phyloP scores from a whole-genome alignment of 1,140 invertebrate genomes.

The Adelges cooleyi region DNA sequence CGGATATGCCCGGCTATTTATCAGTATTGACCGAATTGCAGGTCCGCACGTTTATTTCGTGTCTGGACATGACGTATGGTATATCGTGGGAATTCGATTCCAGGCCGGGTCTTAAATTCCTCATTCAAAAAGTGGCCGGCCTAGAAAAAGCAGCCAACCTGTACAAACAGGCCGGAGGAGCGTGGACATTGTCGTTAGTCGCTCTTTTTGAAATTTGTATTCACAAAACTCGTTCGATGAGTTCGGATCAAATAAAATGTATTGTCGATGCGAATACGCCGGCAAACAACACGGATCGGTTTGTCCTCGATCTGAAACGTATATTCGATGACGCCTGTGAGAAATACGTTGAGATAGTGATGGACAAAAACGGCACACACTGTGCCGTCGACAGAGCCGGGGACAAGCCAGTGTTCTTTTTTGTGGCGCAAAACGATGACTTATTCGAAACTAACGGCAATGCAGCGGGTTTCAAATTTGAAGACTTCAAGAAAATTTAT shows the following conservation, averaged over 20 bases:
- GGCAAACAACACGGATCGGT: conserved; percentile 35
- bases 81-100: conserved; percentile 74
- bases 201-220: conserved; percentile 66
- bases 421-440: conserved; percentile 52
- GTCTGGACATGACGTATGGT: conserved; percentile 65
- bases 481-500: conserved; percentile 17
- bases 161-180: conserved; percentile 82
- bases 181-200: conserved; percentile 81
- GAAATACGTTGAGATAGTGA: conserved; percentile 49
- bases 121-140: conserved; percentile 83
- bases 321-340: conserved; percentile 50
- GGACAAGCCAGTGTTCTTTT: conserved; percentile 50
- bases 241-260: conserved; percentile 2
- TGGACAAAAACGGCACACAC: conserved; percentile 46
- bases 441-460: conserved; percentile 40
- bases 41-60: conserved; percentile 58
- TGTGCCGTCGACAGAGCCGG: conserved; percentile 46
- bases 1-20: conserved; percentile 40
- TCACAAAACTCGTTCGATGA: not conserved
- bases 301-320: conserved; percentile 38
- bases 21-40: conserved; percentile 40
- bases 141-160: conserved; percentile 78
- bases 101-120: conserved; percentile 80
- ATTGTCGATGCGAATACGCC: not conserved
- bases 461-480: not conserved